phyloP scores from a whole-genome alignment of 2,113 vertebrate species.

The Heterotis niloticus region DNA sequence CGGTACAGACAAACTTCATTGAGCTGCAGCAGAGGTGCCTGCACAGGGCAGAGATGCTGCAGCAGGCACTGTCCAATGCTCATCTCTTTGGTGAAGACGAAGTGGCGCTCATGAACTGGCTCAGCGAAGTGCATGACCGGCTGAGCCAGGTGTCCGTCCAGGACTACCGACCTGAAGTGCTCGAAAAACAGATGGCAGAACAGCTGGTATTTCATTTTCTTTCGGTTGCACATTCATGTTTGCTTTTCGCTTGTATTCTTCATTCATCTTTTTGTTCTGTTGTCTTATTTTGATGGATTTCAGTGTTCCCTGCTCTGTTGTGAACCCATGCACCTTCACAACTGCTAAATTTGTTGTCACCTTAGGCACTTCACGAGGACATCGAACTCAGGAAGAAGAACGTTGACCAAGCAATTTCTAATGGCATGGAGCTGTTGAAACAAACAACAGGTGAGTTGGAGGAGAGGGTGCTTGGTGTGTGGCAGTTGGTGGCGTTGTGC shows the following conservation, averaged over 20 bases:
- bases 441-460: conserved; percentile 84
- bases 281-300: conserved; percentile 14
- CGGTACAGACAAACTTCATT: conserved; percentile 76
- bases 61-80: conserved; percentile 88
- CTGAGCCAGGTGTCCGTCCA: conserved; percentile 77
- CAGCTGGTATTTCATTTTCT: conserved; percentile 76
- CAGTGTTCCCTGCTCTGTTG: background rate
- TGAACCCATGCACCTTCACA: background rate
- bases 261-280: conserved; percentile 36
- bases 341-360: conserved; percentile 11
- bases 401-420: conserved; percentile 85
- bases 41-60: conserved; percentile 82
- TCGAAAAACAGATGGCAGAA: conserved; percentile 80
- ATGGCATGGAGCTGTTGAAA: conserved; percentile 92
- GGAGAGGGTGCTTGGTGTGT: background rate
- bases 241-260: conserved; percentile 50
- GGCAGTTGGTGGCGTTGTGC: background rate
- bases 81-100: conserved; percentile 94
- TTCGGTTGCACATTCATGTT: conserved; percentile 41
- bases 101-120: conserved; percentile 96
- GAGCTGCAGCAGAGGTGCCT: conserved; percentile 88
- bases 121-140: conserved; percentile 77
- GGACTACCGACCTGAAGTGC: conserved; percentile 73
- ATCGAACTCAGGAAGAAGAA: conserved; percentile 81
- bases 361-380: conserved; percentile 83